A percentile compares a stretch with the other conserved stretches of the same genome.
Evolutionary conservation across 2,797 vertebrate genomes (phyloP).

Genomic region (Aeoliscus strigatus): DNA sequence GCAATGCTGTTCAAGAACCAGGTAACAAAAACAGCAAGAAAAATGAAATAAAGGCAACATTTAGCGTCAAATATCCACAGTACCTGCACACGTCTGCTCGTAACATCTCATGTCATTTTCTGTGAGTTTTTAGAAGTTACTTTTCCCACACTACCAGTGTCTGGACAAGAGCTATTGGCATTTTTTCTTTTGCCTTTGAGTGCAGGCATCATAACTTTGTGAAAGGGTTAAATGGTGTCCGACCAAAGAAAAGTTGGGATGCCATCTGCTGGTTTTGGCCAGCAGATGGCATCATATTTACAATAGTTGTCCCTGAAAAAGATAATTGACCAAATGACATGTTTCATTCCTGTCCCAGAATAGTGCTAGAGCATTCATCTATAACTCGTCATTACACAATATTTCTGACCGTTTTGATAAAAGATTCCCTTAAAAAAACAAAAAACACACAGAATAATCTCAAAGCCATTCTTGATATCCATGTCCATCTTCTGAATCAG

Average conservation of each 20-base stretch:
- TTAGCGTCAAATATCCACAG: conserved; percentile 7
- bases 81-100: not conserved
- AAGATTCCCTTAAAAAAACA: conserved; percentile 34
- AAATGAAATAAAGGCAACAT: conserved; percentile 11
- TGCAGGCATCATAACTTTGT: not conserved
- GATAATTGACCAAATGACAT: not conserved
- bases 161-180: not conserved
- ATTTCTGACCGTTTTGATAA: conserved; percentile 10
- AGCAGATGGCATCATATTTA: too few relatives aligned
- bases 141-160: not conserved
- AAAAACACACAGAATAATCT: conserved; percentile 10
- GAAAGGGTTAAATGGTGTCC: not conserved
- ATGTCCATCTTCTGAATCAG: conserved; percentile 23
- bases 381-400: not conserved
- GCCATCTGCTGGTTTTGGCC: too few relatives aligned
- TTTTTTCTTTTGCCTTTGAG: conserved; percentile 1
- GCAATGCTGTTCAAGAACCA: conserved; percentile 13
- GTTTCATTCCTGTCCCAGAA: conserved; percentile 11
- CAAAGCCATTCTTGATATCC: conserved; percentile 13
- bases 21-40: conserved; percentile 15
- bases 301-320: not conserved
- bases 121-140: not conserved
- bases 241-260: too few relatives aligned
- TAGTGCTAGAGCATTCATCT: conserved; percentile 9
- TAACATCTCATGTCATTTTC: not conserved